Evolutionary conservation across 2,797 vertebrate species (phyloP), one percentile per base, ranked within the genome.

Genomic region (Morus bassanus): DNA sequence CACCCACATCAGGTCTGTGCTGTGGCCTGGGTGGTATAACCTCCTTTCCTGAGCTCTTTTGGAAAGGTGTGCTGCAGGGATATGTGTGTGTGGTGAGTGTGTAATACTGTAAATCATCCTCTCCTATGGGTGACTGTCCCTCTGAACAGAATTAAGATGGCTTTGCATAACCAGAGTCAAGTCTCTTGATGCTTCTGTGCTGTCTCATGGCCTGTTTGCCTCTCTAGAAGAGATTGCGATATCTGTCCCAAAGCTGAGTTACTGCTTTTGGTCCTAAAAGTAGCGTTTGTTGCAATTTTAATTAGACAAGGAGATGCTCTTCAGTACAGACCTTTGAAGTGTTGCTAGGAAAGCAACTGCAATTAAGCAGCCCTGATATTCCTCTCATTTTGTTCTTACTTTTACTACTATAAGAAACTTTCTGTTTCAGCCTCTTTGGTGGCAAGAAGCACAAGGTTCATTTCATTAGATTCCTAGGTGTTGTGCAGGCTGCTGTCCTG

Each of bases 251-350:
- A 37, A 67, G 50, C 68, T 30, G n/a, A 85, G 28, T 41, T 82
- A 72, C 33, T 90, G 64, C 41, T 70, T 51, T 76, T 73, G 22
- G 50, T 76, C 67, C 91, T 84, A 7, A 60, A 94, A 87, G 88
- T 63, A 85, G 60, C 68, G 28, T 95, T 88, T 70, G 39, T 80
- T 97, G 51, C 69, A 22, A 28, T 91, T 92, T 93, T 94, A 91
- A 85, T 91, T 95, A 88, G 85, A 50, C 39, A 33, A 59, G 59
- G 83, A 84, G 83, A 43, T 80, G 81, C 56, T 85, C 72, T 76
- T 93, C n/a, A 7, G 41, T 30, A 14, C 45, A 76, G 84, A 82
- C 56, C 88, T 95, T 94, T 85, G 69, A 95, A 88, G 74, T 69
- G 28, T n/a, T 63, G 67, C 70, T 92, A 21, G 77, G 68, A 90